A percentile compares a stretch with the other conserved stretches of the same genome.
Evolutionary conservation across 2,888 invertebrate genomes (phyloP).

Genomic region (Actias luna): DNA sequence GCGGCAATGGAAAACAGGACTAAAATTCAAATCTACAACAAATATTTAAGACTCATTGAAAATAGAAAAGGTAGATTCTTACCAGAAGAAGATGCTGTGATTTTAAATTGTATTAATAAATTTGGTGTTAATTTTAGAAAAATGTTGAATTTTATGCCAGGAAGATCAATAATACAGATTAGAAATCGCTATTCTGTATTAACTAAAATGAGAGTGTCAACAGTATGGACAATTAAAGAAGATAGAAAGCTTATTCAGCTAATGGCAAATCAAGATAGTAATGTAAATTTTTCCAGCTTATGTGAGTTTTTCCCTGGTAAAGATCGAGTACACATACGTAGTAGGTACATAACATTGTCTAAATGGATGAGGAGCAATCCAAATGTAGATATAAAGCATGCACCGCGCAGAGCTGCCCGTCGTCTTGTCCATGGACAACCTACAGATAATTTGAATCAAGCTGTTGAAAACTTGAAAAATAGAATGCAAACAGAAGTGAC

Average conservation of each 20-base stretch:
- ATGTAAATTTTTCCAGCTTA: constrained; percentile 64
- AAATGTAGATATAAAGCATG: constrained; percentile 48
- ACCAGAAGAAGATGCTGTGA: constrained; percentile 84
- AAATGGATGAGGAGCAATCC: constrained; percentile 77
- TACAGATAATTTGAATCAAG: constrained; percentile 49
- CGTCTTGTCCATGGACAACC: constrained; percentile 52
- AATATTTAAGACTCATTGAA: constrained; percentile 65
- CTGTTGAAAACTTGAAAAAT: constrained; percentile 61
- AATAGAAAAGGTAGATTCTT: constrained; percentile 84
- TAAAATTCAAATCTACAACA: constrained; percentile 85
- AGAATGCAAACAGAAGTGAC: constrained; percentile 51
- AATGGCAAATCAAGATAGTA: constrained; percentile 70
- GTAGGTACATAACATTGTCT: constrained; percentile 80
- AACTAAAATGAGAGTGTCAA: constrained; percentile 58
- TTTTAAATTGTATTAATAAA: constrained; percentile 82
- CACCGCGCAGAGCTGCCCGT: constrained; percentile 63
- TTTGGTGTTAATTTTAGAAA: constrained; percentile 84
- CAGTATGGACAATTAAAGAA: constrained; percentile 83
- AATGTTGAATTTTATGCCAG: constrained; percentile 81
- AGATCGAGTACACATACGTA: constrained; percentile 81
- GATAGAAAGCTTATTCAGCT: constrained; percentile 82
- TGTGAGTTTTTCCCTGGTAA: constrained; percentile 77
- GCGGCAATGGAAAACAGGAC: constrained; percentile 83
- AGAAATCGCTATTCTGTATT: constrained; percentile 82
- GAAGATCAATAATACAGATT: constrained; percentile 83